Base-by-base conservation (phyloP, 2,113 vertebrate genomes). In the Muntiacus reevesi region DNA sequence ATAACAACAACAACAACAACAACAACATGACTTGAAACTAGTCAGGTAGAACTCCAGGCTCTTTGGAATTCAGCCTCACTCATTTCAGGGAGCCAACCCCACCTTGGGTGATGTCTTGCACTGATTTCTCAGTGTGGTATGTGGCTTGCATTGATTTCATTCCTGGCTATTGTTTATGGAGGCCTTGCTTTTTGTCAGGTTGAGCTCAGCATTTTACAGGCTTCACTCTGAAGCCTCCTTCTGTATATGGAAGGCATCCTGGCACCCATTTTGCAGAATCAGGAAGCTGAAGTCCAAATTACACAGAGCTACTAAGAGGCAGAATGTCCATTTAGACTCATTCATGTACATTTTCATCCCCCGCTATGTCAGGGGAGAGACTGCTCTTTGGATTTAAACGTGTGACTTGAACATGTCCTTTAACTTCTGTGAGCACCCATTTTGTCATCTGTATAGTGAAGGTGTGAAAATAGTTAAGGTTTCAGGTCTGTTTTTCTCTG, bases 391-490 rank as follows among this genome's bases (percentile, higher is more conserved):
- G 33, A 71, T 67, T 79, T 87, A 30, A 96, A 5, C 12, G 16
- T 60, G 33, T 64, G 64, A 45, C 17, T 88, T 55, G 4, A 81
- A 45, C 55, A 30, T 16, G 55, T 36, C n/a, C 47, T 54, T 89
- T 95, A 89, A 78, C 45, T 88, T 87, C 74, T 52, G 40, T 45
- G 52, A 64, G 19, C 16, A 60, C 88, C n/a, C 9, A 2, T 74
- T 88, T 96, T 36, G 27, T 95, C 40, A 8, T 86, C 50, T 86
- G 15, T 33, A 55, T 90, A 71, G n/a, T 25, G 19, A 17, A 78
- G 50, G 11, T 27, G 2, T 86, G 17, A 57, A 92, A 83, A 97
- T 96, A 94, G 83, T 96, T 97, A 57, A 96, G 55, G 2, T 52
- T 88, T 94, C 36, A 27, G 14, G 40, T 82, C 59, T 89, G 2